phyloP scores from a whole-genome alignment of 2,797 vertebrate species.

The Myotis planiceps region DNA sequence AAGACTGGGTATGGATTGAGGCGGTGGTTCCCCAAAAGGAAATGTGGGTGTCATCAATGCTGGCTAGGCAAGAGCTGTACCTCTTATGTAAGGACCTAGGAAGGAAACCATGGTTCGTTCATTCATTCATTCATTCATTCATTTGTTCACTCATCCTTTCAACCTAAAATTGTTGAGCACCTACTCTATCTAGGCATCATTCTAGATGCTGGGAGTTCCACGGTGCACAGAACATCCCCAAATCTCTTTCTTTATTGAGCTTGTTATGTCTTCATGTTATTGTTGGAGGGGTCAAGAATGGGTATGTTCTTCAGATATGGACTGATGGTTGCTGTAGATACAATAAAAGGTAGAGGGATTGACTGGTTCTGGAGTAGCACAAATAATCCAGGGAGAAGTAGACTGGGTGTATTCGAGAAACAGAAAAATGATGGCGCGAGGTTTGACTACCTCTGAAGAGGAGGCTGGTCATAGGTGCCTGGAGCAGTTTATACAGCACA shows the following conservation, averaged over 20 bases:
- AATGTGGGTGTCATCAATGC: not conserved
- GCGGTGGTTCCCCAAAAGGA: not conserved
- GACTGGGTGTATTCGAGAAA: not conserved
- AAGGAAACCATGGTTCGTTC: not conserved
- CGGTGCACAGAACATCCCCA: too few species aligned
- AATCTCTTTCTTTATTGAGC: not conserved
- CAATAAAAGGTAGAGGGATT: not conserved
- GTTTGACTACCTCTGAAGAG: not conserved
- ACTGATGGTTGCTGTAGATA: slow-evolving; percentile 46
- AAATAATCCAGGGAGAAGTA: not conserved
- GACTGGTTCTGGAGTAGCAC: not conserved
- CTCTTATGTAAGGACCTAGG: not conserved
- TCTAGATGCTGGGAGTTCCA: not conserved
- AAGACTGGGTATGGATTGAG: not conserved
- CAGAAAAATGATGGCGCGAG: not conserved
- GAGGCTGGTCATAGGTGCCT: not conserved
- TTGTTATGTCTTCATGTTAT: not conserved
- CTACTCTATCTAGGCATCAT: not conserved
- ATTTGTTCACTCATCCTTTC: not conserved
- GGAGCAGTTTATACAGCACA: not conserved
- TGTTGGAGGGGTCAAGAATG: not conserved
- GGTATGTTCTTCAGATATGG: not conserved
- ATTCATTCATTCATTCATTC: not conserved
- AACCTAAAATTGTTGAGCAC: not conserved
- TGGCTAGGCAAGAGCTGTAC: not conserved